Conservation (phyloP, 2,888 invertebrate genomes). For the Adineta ricciae region DNA sequence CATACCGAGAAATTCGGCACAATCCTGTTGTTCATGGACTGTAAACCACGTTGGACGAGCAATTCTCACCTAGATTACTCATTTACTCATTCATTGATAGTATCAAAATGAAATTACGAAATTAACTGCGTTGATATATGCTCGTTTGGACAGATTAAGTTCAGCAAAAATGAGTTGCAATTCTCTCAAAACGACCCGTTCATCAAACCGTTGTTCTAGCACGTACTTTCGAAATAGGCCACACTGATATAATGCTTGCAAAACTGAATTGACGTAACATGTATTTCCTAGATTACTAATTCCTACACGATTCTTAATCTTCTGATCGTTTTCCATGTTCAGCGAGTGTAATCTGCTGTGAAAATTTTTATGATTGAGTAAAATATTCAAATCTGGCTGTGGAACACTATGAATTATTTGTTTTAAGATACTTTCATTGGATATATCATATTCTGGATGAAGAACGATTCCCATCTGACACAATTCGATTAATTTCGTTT, state of each 20-base stretch:
- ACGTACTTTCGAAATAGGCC: slow-evolving; percentile 97
- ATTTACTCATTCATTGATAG: background rate
- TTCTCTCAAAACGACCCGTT: background rate
- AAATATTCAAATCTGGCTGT: background rate
- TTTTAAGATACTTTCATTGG: background rate
- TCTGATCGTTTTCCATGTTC: background rate
- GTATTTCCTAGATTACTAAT: slow-evolving; percentile 90
- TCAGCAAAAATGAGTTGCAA: background rate
- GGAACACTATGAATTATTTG: background rate
- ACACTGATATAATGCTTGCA: slow-evolving; percentile 98
- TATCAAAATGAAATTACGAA: background rate
- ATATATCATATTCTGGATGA: background rate
- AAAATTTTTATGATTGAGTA: background rate
- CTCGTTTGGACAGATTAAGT: background rate
- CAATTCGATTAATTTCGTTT: background rate
- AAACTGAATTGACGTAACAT: slow-evolving; percentile 97
- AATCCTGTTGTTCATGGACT: slow-evolving; percentile 71
- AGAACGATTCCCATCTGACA: background rate
- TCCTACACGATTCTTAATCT: slow-evolving; percentile 49
- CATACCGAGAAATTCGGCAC: slow-evolving; percentile 68
- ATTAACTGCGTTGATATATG: background rate
- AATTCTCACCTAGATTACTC: slow-evolving; percentile 51
- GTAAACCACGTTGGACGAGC: slow-evolving; percentile 69
- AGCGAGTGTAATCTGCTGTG: background rate
- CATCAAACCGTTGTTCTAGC: slow-evolving; percentile 63